These are phyloP conservation scores for Troides helena DNA, from an alignment of 2,888 invertebrate genomes.

Conservation along the genomic window DNA sequence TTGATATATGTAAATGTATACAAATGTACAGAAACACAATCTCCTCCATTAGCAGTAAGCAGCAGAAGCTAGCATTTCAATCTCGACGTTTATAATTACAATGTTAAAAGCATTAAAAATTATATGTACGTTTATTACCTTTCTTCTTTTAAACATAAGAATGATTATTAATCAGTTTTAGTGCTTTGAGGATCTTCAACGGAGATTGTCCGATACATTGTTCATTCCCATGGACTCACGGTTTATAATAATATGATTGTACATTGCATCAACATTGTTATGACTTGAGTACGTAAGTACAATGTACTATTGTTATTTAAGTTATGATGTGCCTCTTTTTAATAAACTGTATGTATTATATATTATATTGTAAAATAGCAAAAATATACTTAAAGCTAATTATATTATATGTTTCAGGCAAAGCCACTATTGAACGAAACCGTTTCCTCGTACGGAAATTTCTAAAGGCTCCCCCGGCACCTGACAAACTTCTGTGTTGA, in stretches of 20 bases:
- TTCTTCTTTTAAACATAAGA: background rate
- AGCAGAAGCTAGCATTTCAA: too few relatives aligned
- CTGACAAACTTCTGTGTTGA: conserved; percentile 22
- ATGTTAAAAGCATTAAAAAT: too few relatives aligned
- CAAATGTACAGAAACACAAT: too few relatives aligned
- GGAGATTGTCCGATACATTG: background rate
- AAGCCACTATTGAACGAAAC: background rate
- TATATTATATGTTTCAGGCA: background rate
- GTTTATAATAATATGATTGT: background rate
- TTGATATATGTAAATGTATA: too few relatives aligned
- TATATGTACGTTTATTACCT: background rate
- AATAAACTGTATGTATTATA: background rate
- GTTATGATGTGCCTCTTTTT: too few relatives aligned
- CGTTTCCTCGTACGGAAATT: conserved; percentile 8
- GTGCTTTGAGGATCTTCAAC: background rate
- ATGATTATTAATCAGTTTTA: background rate
- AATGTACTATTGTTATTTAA: too few relatives aligned
- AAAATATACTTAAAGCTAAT: background rate
- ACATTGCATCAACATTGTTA: background rate
- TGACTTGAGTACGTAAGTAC: background rate
- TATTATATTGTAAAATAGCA: background rate
- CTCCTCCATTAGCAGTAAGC: too few relatives aligned
- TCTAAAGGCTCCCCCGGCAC: conserved; percentile 4
- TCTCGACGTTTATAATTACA: too few relatives aligned
- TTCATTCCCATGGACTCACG: background rate